Base-by-base conservation (phyloP, 2,888 invertebrate species). In the Gari tellinella region DNA sequence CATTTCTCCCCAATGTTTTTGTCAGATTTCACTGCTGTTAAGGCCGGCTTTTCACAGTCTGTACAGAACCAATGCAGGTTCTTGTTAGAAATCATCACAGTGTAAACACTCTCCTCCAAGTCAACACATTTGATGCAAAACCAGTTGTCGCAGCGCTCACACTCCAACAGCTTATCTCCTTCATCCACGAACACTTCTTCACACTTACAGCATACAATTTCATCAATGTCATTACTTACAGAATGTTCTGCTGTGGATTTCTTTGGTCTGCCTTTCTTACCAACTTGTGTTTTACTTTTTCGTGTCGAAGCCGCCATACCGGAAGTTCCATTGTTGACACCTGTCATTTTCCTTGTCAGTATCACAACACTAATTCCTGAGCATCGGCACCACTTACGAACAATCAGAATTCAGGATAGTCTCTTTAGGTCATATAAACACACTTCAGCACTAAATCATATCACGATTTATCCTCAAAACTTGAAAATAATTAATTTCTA, bases 101-200 rank as follows among this genome's bases (percentile, higher is more conserved):
- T 21, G 37, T 53, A 53, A 14, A 53, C 40, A 19, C n/a, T 21
- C 5, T 14, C 37, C 12, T 38, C 25, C 53, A 53, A 23, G 5
- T 53, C 19, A n/a, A 53, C n/a, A 37, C 37, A 53, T 26, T 38
- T 5, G 8, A 21, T 38, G 53, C 53, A 53, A 37, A 53, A 10
- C 53, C 53, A 53, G 26, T 53, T 53, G 5, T 53, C 53, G 38
- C 53, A 53, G 14, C 53, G 15, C 40, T 53, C 53, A n/a, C 53
- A 53, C 26, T 53, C 53, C n/a, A 53, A 10, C 17, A 53, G 37
- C 23, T 53, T 53, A 53, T 53, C 53, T 21, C 5, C 49, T 15
- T 19, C 21, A 23, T 5, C 19, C 25, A 15, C 15, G 19, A 49
- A 49, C 19, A 49, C 49, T 15, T 19, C 19, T 49, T 4, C 15